Evolutionary conservation across 92 coral and sea anemone species (phyloP), one percentile per base, ranked within the genome.

Genomic region (Zoanthus solanderi): DNA sequence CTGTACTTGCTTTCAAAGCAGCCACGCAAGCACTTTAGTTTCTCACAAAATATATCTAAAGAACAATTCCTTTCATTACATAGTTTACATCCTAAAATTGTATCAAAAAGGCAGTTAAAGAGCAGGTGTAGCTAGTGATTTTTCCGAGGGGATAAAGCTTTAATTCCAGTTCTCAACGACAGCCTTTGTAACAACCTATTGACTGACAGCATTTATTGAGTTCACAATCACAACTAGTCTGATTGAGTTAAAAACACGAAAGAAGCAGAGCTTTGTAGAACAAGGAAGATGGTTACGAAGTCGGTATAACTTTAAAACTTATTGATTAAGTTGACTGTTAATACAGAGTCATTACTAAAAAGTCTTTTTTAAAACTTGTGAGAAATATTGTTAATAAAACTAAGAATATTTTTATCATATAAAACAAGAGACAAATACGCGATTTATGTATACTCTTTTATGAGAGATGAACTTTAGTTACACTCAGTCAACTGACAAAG

Each of bases 1-100:
- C 81, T 76, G 66, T 77, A 54, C 82, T 77, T 54, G 82, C 53
- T 77, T 77, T 77, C 82, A 77, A 77, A 77, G 15, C 82, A 54
- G 82, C 67, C 53, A 54, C 53, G 82, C 82, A 77, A 54, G 68
- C 68, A 29, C 37, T 77, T 77, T 54, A 54, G 30, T 54, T 54
- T 77, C 82, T 77, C 82, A 77, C 82, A 77, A 77, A 53, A 77
- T 31, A 48, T 77, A 54, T 75, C 82, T 58, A 77, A 54, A 77
- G 31, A 77, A 54, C 82, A 77, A 54, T 54, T 77, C 46, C 42
- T 52, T 77, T 77, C 30, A 77, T 77, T 53, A 77, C 82, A 54
- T 54, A 54, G 82, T 66, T 52, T 52, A 77, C 30, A 77, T 77
- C 11, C 10, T 77, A 52, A 53, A 54, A 50, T 46, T 77, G 82